These are phyloP conservation scores for Hymenopus coronatus DNA, from an alignment of 2,888 invertebrate species.

Conservation along the genomic window DNA sequence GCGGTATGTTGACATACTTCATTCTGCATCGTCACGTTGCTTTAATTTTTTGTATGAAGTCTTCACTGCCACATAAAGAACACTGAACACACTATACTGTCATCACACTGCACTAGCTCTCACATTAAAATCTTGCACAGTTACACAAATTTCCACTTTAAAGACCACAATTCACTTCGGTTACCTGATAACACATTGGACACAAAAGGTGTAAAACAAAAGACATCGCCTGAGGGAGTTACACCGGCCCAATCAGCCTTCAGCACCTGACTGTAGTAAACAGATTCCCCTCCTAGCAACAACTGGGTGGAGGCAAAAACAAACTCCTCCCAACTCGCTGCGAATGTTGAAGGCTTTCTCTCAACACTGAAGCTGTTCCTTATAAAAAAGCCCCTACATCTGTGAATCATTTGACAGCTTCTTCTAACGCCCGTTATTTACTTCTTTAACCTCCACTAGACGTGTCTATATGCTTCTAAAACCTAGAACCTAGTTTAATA, in stretches of 20 bases:
- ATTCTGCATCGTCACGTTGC: not conserved
- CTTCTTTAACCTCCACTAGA: not conserved
- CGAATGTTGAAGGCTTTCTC: not conserved
- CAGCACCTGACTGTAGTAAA: not conserved
- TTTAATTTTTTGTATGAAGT: not conserved
- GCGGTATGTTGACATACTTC: not conserved
- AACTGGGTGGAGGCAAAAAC: not conserved
- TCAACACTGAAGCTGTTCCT: not conserved
- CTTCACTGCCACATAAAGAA: not conserved
- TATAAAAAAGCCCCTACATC: not conserved
- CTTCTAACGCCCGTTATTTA: not conserved
- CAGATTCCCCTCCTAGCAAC: not conserved
- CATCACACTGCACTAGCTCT: not conserved
- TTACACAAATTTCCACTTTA: not conserved
- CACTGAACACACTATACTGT: not conserved
- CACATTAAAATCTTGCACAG: not conserved
- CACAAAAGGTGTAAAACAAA: not conserved
- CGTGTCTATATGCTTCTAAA: too few species aligned
- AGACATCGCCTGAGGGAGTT: not conserved
- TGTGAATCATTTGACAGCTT: not conserved
- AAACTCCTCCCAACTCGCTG: not conserved
- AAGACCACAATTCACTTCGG: not conserved
- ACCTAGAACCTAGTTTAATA: too few species aligned
- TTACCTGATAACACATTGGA: not conserved
- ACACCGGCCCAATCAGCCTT: not conserved